A percentile compares a stretch with the other conserved stretches of the same genome.
Evolutionary conservation across 2,797 vertebrate species (phyloP).

Genomic region (Fundulus diaphanus): DNA sequence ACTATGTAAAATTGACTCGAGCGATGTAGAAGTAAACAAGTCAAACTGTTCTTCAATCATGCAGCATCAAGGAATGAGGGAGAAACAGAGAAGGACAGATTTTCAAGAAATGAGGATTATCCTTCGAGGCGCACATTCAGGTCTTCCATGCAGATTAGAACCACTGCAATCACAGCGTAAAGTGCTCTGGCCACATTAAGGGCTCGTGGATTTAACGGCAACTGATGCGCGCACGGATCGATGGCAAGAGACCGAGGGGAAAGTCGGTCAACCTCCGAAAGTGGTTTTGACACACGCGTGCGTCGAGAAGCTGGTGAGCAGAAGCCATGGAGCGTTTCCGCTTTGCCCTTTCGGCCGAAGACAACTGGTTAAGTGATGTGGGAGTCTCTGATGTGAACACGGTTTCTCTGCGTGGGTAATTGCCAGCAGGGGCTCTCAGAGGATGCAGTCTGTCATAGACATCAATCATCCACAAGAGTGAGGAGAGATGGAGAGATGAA

Average conservation of each 20-base stretch:
- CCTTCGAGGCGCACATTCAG: background rate
- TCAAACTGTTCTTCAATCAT: conserved; percentile 23
- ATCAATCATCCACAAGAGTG: conserved; percentile 67
- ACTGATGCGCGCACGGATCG: conserved; percentile 45
- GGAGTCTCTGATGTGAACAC: conserved; percentile 63
- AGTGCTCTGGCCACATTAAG: conserved; percentile 23
- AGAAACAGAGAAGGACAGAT: background rate
- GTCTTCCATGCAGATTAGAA: background rate
- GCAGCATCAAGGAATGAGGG: background rate
- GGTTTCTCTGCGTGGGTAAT: conserved; percentile 38
- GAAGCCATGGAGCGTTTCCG: conserved; percentile 52
- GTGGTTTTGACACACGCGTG: conserved; percentile 24
- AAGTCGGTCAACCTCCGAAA: conserved; percentile 41
- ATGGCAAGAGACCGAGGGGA: conserved; percentile 42
- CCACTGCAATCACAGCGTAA: background rate
- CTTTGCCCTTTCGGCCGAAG: conserved; percentile 57
- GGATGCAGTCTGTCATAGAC: conserved; percentile 67
- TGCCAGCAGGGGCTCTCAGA: conserved; percentile 69
- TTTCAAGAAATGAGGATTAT: background rate
- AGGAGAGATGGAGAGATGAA: conserved; percentile 25
- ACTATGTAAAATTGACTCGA: background rate
- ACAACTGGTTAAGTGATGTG: conserved; percentile 75
- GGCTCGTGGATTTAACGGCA: background rate
- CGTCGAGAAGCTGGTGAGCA: conserved; percentile 55
- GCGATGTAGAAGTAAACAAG: background rate